Base-by-base conservation (phyloP, 2,113 vertebrate genomes). In the Morone saxatilis region DNA sequence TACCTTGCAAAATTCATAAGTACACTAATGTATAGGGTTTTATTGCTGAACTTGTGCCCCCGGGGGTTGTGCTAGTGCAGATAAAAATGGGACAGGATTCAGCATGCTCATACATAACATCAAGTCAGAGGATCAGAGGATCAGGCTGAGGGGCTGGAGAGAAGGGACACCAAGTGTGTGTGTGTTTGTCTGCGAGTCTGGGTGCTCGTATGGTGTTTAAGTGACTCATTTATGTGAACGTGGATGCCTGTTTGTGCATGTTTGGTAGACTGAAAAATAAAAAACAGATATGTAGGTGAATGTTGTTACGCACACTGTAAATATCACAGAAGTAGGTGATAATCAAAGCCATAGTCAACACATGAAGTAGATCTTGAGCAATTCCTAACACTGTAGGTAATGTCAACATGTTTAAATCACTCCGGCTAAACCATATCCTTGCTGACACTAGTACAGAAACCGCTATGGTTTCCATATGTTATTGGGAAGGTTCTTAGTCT, bases 401-500 rank as follows among this genome's bases (percentile, higher is more conserved):
- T 50, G 50, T 83, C 60, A 84, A 71, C 53, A 78, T 41, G 63
- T 61, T 50, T 47, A 71, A 51, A 60, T 87, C 85, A 72, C 57
- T 19, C 40, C 10, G 74, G 82, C 74, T 75, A 10, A 78, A 80
- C 70, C 69, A 62, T 72, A 81, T 88, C 80, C 87, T 83, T 41
- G 51, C 77, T 72, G 71, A 89, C 83, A 91, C 80, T 56, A 78
- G 54, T 10, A 61, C 10, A 38, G 87, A 91, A 91, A 93, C 88
- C 91, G 75, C 87, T 91, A 91, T 92, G 78, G 86, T 60, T 92
- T 88, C 90, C 92, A 92, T 91, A 89, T 92, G 92, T 69, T 88
- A 54, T 72, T 65, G 20, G 75, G 75, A 69, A 78, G 74, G 77
- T 62, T 73, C 77, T 31, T 43, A 48, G 72, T 71, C 62, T 9